phyloP scores from a whole-genome alignment of 2,888 invertebrate genomes.

The Watsonalla cultraria region DNA sequence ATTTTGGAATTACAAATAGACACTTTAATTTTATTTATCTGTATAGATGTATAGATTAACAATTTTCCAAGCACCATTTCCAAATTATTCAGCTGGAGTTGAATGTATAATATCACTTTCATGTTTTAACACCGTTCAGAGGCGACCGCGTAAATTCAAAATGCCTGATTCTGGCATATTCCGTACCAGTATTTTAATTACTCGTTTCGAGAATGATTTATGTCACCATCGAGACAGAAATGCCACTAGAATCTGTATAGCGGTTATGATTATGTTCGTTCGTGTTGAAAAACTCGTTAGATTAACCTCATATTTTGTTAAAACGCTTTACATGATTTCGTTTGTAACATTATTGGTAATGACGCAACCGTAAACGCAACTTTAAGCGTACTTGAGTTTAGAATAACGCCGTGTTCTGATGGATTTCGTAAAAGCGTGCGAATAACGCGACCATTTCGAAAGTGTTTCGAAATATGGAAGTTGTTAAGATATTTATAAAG shows the following conservation, averaged over 20 bases:
- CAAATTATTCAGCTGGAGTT: constrained; percentile 4
- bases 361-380: neutral
- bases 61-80: constrained; percentile 13
- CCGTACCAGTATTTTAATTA: constrained; percentile 71
- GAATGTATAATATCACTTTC: constrained; percentile 23
- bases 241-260: constrained; percentile 39
- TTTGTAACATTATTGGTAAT: neutral
- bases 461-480: constrained; percentile 58
- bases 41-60: too few species aligned
- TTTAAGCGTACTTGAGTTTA: too few species aligned
- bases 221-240: constrained; percentile 47
- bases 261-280: constrained; percentile 9
- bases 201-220: constrained; percentile 76
- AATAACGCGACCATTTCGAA: constrained; percentile 51
- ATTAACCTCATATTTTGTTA: neutral
- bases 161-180: constrained; percentile 68
- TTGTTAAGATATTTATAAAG: constrained; percentile 54
- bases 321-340: neutral
- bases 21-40: too few species aligned
- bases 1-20: too few species aligned
- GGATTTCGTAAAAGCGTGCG: constrained; percentile 47
- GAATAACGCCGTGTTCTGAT: neutral
- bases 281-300: neutral
- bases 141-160: constrained; percentile 52
- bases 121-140: constrained; percentile 26